Percentiles rank a stretch among this genome's conserved stretches.
These are phyloP conservation scores for Chaunax sp. DNA, from an alignment of 2,797 vertebrate species.

Conservation along the genomic window DNA sequence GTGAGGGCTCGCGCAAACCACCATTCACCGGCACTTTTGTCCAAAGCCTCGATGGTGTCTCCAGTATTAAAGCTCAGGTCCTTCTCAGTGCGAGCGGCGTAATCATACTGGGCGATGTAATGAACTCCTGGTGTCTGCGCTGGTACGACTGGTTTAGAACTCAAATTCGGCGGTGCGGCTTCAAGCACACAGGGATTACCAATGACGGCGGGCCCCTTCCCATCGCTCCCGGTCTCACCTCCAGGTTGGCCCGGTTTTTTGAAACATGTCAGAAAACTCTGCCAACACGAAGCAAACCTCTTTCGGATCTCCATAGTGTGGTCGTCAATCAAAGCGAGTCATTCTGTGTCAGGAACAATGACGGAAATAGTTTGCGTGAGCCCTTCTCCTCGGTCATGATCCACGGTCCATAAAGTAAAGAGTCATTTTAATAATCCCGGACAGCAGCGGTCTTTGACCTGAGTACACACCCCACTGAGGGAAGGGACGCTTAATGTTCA, in stretches of 20 bases:
- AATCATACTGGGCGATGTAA: constrained; percentile 91
- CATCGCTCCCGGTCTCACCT: accelerated
- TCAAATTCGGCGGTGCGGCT: no score
- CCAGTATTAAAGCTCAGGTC: constrained; percentile 90
- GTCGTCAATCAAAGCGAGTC: constrained; percentile 34
- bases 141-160: no score
- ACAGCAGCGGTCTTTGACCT: background rate
- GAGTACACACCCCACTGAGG: no score
- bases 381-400: constrained; percentile 20
- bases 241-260: constrained; percentile 16
- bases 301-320: constrained; percentile 49
- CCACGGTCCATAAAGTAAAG: background rate
- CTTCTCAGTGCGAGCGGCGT: constrained; percentile 88
- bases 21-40: constrained; percentile 85
- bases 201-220: accelerated
- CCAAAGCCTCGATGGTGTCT: constrained; percentile 86
- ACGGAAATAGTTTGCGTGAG: background rate
- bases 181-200: background rate
- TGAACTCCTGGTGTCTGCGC: background rate
- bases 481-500: no score
- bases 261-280: constrained; percentile 51
- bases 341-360: constrained; percentile 1
- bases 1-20: constrained; percentile 87
- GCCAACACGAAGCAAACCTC: constrained; percentile 51
- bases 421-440: background rate